Conservation (phyloP, 2,888 invertebrate species). For the Mantis religiosa region DNA sequence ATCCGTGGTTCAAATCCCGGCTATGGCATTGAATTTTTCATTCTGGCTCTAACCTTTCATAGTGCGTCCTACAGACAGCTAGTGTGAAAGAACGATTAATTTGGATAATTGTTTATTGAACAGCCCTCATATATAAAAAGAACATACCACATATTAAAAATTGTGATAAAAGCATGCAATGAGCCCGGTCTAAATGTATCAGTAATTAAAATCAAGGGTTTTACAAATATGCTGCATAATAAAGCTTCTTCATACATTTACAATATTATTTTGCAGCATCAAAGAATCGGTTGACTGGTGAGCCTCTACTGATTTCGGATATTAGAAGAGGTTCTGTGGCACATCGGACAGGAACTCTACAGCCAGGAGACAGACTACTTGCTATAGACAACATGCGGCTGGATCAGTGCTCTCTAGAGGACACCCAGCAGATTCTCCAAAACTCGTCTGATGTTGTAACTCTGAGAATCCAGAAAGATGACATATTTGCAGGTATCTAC, state of each 20-base stretch:
- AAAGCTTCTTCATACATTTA: neutral
- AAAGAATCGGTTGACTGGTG: conserved; percentile 43
- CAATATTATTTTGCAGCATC: conserved; percentile 38
- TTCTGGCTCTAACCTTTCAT: too few species aligned
- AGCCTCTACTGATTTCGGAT: conserved; percentile 64
- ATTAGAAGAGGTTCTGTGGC: conserved; percentile 87
- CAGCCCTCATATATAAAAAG: too few species aligned
- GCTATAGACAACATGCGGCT: conserved; percentile 83
- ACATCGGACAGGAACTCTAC: conserved; percentile 81
- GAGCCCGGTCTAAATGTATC: too few species aligned
- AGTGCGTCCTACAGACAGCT: too few species aligned
- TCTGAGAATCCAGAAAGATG: conserved; percentile 48
- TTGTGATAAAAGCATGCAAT: too few species aligned
- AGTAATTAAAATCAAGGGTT: too few species aligned
- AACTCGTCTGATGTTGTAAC: conserved; percentile 49
- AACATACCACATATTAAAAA: too few species aligned
- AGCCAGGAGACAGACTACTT: conserved; percentile 79
- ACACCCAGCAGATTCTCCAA: conserved; percentile 51
- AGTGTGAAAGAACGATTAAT: too few species aligned
- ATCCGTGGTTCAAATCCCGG: too few species aligned
- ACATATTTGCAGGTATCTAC: conserved; percentile 34
- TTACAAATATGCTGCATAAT: too few species aligned
- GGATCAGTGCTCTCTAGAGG: conserved; percentile 63
- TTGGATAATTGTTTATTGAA: too few species aligned
- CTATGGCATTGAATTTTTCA: too few species aligned